A percentile compares a stretch with the other conserved stretches of the same genome.
Conservation (phyloP, 2,888 invertebrate genomes). For the Xanthorhoe spadicearia region DNA sequence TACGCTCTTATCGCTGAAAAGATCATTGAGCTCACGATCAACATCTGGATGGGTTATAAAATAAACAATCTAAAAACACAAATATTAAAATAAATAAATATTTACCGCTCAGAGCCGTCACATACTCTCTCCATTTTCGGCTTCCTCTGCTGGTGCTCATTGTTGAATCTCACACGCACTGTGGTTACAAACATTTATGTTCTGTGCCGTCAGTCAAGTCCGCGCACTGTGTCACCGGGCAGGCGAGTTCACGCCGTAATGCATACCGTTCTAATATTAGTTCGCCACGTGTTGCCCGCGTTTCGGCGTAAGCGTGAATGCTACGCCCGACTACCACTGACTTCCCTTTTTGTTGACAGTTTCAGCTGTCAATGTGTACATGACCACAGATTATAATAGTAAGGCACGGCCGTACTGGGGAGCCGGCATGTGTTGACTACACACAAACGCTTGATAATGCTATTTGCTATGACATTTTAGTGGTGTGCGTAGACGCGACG, state of each 20-base stretch:
- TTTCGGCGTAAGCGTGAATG: constrained; percentile 74
- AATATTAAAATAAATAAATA: constrained; percentile 46
- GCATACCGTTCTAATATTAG: constrained; percentile 72
- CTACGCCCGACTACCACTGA: constrained; percentile 54
- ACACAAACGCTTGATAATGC: constrained; percentile 53
- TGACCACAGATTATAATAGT: constrained; percentile 32
- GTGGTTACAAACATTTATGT: constrained; percentile 76
- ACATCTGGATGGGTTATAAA: neutral
- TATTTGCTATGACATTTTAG: constrained; percentile 67
- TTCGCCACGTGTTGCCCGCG: constrained; percentile 75
- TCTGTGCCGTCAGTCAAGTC: constrained; percentile 50
- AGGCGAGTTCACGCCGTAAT: constrained; percentile 44
- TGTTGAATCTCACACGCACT: constrained; percentile 62
- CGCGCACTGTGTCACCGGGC: constrained; percentile 61
- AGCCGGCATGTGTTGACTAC: constrained; percentile 56
- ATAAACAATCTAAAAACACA: neutral
- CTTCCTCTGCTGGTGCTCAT: constrained; percentile 74
- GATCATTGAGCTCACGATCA: too few relatives aligned
- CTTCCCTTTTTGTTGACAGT: constrained; percentile 72
- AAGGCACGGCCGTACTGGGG: constrained; percentile 53
- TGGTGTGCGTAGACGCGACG: constrained; percentile 53
- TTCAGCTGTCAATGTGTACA: constrained; percentile 69
- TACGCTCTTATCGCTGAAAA: too few relatives aligned
- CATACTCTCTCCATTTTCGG: constrained; percentile 80
- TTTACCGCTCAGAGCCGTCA: constrained; percentile 78